phyloP scores from a whole-genome alignment of 2,113 vertebrate genomes.

The Protobothrops mucrosquamatus region DNA sequence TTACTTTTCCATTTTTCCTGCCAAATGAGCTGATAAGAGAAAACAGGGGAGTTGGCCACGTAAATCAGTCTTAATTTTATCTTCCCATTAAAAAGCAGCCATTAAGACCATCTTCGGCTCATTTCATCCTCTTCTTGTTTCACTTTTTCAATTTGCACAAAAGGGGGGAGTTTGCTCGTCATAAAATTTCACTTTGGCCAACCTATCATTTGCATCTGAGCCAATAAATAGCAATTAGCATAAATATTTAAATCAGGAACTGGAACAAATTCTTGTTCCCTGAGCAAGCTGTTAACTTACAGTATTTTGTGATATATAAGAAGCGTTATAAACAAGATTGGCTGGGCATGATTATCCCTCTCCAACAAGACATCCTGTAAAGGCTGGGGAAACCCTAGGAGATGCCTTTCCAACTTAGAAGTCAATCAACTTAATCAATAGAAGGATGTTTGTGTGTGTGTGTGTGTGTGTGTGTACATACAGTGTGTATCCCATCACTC shows the following conservation, averaged over 20 bases:
- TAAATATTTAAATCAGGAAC: slow-evolving; percentile 99
- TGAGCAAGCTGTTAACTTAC: slow-evolving; percentile 98
- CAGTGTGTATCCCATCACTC: too few relatives aligned
- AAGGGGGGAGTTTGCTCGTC: slow-evolving; percentile 99
- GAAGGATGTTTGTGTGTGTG: not conserved
- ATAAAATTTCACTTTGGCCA: slow-evolving; percentile 99
- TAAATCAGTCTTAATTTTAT: slow-evolving; percentile 99
- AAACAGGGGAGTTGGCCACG: slow-evolving; percentile 93
- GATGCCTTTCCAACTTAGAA: slow-evolving; percentile 32
- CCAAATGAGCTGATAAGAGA: slow-evolving; percentile 98
- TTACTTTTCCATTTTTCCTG: slow-evolving; percentile 96
- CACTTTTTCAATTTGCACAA: slow-evolving; percentile 99
- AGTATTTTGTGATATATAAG: slow-evolving; percentile 80
- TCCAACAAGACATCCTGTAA: slow-evolving; percentile 66
- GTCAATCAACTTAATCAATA: slow-evolving; percentile 46
- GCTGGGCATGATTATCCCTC: slow-evolving; percentile 67
- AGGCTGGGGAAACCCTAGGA: slow-evolving; percentile 47
- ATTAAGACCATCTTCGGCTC: slow-evolving; percentile 99
- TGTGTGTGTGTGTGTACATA: too few relatives aligned
- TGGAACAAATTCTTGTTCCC: slow-evolving; percentile 99
- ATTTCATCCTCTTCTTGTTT: slow-evolving; percentile 99
- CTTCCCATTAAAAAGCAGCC: slow-evolving; percentile 99
- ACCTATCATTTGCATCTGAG: slow-evolving; percentile 99
- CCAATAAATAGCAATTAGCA: slow-evolving; percentile 99
- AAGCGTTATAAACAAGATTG: slow-evolving; percentile 74